These are phyloP conservation scores for Choloepus hoffmanni DNA, from an alignment of 2,113 vertebrate species.

Conservation along the genomic window DNA sequence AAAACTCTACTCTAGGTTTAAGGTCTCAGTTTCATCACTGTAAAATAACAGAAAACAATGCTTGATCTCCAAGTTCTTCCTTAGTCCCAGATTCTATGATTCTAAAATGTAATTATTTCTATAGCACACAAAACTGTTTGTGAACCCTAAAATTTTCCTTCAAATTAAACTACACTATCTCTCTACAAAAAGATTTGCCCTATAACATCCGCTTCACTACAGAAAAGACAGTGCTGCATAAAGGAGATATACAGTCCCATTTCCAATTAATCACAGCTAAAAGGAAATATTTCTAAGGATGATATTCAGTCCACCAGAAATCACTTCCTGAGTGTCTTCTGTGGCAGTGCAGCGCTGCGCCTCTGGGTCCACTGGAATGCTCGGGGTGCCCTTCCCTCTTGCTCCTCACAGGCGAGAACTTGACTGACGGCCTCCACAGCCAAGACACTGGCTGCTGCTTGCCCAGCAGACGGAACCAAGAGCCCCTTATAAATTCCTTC, in stretches of 20 bases:
- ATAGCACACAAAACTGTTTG: neutral
- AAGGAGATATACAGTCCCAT: neutral
- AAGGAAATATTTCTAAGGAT: constrained; percentile 30
- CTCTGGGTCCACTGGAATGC: neutral
- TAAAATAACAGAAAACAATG: neutral
- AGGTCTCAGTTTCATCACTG: neutral
- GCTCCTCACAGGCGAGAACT: neutral
- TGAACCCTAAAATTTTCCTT: neutral
- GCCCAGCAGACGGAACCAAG: neutral
- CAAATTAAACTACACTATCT: constrained; percentile 12
- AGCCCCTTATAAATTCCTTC: neutral
- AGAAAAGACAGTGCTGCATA: neutral
- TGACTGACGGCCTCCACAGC: neutral
- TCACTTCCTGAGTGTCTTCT: neutral
- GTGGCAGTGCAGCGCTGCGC: neutral
- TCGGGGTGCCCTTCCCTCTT: neutral
- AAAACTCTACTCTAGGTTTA: neutral
- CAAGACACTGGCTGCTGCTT: neutral
- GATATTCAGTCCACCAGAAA: neutral
- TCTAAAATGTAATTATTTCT: neutral
- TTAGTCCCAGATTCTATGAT: neutral
- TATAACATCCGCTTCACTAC: neutral
- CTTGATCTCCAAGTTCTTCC: neutral
- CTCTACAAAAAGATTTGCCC: neutral
- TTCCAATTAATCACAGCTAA: neutral